A percentile compares a stretch with the other conserved stretches of the same genome.
Evolutionary conservation across 2,113 vertebrate species (phyloP).

Genomic region (Ptychochromis oligacanthus): DNA sequence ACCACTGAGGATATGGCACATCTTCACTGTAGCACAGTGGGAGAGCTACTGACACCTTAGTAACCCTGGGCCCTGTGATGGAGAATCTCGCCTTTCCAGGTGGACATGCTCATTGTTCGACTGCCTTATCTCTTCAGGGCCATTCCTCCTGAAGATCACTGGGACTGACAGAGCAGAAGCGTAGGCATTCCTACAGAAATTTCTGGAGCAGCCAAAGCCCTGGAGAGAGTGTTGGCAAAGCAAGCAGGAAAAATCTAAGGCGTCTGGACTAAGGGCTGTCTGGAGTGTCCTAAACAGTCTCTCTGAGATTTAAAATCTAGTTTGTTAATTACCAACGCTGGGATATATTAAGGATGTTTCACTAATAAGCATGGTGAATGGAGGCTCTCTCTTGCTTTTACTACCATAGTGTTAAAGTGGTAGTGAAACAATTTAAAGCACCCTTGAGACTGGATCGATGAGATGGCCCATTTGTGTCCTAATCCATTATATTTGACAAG

Average conservation of each 20-base stretch:
- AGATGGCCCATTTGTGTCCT: conserved; percentile 43
- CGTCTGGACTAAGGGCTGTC: conserved; percentile 32
- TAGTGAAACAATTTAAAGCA: conserved; percentile 46
- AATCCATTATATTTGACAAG: conserved; percentile 58
- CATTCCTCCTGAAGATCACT: conserved; percentile 68
- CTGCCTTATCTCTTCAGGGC: conserved; percentile 70
- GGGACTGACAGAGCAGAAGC: conserved; percentile 52
- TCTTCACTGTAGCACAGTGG: conserved; percentile 26
- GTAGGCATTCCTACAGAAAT: conserved; percentile 34
- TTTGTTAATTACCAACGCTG: conserved; percentile 34
- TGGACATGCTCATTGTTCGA: conserved; percentile 71
- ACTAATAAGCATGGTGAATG: conserved; percentile 11
- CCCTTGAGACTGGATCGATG: conserved; percentile 58
- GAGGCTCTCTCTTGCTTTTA: neutral
- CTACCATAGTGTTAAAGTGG: neutral
- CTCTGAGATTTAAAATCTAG: conserved; percentile 21
- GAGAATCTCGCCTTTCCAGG: conserved; percentile 55
- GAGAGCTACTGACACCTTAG: conserved; percentile 53
- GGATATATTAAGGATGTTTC: conserved; percentile 29
- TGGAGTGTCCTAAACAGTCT: conserved; percentile 26
- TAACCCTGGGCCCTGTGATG: conserved; percentile 61
- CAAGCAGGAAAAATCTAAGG: conserved; percentile 23
- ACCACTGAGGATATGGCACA: conserved; percentile 47
- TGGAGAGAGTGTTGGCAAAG: conserved; percentile 24
- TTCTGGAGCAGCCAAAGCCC: conserved; percentile 46